Base-by-base conservation (phyloP, 2,888 invertebrate species). In the Dichetophora obliterata region DNA sequence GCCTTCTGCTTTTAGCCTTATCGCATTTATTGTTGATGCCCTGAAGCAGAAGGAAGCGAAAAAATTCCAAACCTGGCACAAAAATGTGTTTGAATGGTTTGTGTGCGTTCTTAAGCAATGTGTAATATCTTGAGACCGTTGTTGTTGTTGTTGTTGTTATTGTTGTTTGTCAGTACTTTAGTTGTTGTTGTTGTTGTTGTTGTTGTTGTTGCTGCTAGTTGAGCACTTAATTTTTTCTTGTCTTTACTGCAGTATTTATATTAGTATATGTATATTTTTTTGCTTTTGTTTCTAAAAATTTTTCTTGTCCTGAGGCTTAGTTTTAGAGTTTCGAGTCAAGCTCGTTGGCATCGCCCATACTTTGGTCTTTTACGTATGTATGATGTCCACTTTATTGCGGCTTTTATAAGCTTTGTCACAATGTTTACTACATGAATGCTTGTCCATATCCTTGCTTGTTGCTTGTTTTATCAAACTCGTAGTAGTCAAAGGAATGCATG, bases 1-100 rank as follows among this genome's bases (percentile, higher is more conserved):
- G 24, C 71, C 71, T 54, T 43, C 66, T 74, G 65, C 74, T 74
- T 63, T 73, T 54, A 66, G 27, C 24, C 66, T 66, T 74, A 66
- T 65, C 74, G 66, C 52, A 34, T 54, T 74, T 74, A 74, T 74
- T 27, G 65, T 74, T 54, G 74, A 27, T 65, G 73, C 63, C 63
- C 59, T 48, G 37, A 27, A 31, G 65, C 63, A 31, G 73, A 71
- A 57, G 71, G 57, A 71, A 57, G 72, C 72, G 37, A 6, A 50
- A 50, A 43, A 48, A 22, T 48, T 24, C 9, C 50, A n/a, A 22
- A 27, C 22, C 14, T 65, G 31, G 65, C 65, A 34, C n/a, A 54
- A 70, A 31, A 54, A 54, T 54, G 16, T 31, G 52, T 19, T 54
- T 43, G 43, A 11, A 43, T 43, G 43, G 43, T 43, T 43, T 43